Conservation (phyloP, 1,140 invertebrate genomes). For the Zaprionus africanus region DNA sequence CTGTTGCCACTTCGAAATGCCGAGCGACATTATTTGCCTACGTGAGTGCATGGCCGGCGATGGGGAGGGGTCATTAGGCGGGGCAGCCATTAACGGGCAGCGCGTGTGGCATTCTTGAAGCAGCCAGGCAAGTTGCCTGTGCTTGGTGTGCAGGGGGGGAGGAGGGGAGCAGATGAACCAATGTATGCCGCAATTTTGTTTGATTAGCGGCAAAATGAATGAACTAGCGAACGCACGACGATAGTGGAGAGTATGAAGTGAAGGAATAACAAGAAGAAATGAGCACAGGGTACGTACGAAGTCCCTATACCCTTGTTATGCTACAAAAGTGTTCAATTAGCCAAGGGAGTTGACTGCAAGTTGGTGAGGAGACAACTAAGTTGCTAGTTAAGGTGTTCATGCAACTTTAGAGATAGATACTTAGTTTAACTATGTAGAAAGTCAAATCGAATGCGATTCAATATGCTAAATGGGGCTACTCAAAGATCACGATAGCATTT, state of each 20-base stretch:
- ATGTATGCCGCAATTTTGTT: background rate
- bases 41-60: background rate
- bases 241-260: background rate
- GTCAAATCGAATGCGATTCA: too few relatives aligned
- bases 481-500: background rate
- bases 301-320: background rate
- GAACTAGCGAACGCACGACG: background rate
- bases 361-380: background rate
- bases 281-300: background rate
- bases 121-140: background rate
- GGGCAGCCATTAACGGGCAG: background rate
- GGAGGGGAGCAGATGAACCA: background rate
- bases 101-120: background rate
- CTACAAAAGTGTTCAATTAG: background rate
- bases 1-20: conserved; percentile 3
- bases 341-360: too few relatives aligned
- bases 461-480: background rate
- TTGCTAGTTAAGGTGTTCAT: background rate
- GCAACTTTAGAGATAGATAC: background rate
- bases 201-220: conserved; percentile 5
- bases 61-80: background rate
- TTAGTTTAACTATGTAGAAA: background rate
- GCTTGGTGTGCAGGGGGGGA: too few relatives aligned
- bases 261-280: background rate
- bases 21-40: conserved; percentile 4